Percentiles rank a stretch among this genome's conserved stretches.
Evolutionary conservation across 2,888 invertebrate species (phyloP).

Genomic region (Andrena marginata): DNA sequence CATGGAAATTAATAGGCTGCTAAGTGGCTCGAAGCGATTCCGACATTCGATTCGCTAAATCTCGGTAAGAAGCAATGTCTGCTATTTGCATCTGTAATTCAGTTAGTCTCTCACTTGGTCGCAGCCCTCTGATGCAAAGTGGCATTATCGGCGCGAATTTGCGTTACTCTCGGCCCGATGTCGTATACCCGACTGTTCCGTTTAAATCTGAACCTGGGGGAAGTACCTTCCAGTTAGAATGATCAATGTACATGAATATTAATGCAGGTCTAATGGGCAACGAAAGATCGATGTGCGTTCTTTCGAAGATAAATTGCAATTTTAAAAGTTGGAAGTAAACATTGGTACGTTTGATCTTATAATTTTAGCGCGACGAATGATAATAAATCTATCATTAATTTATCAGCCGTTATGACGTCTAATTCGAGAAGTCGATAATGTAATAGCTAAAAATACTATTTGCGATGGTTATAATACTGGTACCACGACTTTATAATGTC

Average conservation of each 20-base stretch:
- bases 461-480: background rate
- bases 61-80: slow-evolving; percentile 81
- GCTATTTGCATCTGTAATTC: slow-evolving; percentile 84
- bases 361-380: background rate
- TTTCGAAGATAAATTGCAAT: slow-evolving; percentile 42
- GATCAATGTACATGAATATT: slow-evolving; percentile 72
- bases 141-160: slow-evolving; percentile 79
- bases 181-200: slow-evolving; percentile 68
- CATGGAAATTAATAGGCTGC: slow-evolving; percentile 80
- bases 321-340: background rate
- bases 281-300: slow-evolving; percentile 37
- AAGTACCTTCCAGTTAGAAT: slow-evolving; percentile 67
- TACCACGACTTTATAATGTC: too few relatives aligned
- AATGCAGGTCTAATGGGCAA: slow-evolving; percentile 56
- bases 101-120: slow-evolving; percentile 71
- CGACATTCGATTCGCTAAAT: slow-evolving; percentile 81
- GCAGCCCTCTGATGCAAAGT: slow-evolving; percentile 79
- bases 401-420: too few relatives aligned
- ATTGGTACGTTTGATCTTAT: slow-evolving; percentile 14
- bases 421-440: background rate
- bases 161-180: slow-evolving; percentile 67
- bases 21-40: slow-evolving; percentile 76
- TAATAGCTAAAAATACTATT: background rate
- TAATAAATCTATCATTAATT: too few relatives aligned
- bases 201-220: slow-evolving; percentile 67